Percentiles rank a stretch among this genome's conserved stretches.
phyloP scores from a whole-genome alignment of 2,113 vertebrate genomes.

The Myotis lucifugus region DNA sequence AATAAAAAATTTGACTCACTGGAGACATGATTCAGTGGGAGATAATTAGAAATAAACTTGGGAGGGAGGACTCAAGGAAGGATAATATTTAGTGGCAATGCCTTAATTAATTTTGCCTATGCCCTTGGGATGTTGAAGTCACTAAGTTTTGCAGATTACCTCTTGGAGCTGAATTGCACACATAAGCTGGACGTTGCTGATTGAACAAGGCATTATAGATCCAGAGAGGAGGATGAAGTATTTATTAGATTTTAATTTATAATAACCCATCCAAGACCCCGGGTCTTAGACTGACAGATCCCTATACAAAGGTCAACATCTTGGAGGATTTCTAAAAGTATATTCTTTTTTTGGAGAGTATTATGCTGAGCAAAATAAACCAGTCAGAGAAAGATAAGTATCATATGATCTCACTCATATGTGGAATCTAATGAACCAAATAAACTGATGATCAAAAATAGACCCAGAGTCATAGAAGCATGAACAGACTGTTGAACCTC shows the following conservation, averaged over 20 bases:
- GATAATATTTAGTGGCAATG: conserved; percentile 65
- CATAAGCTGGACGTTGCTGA: conserved; percentile 49
- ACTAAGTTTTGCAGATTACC: conserved; percentile 13
- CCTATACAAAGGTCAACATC: conserved; percentile 60
- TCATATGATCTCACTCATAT: no score
- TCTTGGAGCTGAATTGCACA: not conserved
- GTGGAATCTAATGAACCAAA: no score
- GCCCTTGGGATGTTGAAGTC: conserved; percentile 45
- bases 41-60: conserved; percentile 78
- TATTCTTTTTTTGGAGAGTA: conserved; percentile 17
- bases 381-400: no score
- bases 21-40: conserved; percentile 70
- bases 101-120: conserved; percentile 73
- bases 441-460: no score
- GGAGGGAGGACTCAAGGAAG: conserved; percentile 44
- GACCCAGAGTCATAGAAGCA: no score
- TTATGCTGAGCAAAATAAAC: no score
- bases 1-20: conserved; percentile 75
- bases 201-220: conserved; percentile 52
- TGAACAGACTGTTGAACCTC: no score
- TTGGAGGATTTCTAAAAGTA: conserved; percentile 69
- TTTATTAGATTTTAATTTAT: conserved; percentile 78
- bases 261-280: conserved; percentile 61
- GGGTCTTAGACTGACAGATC: conserved; percentile 61
- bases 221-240: conserved; percentile 48